Evolutionary conservation across 2,888 invertebrate genomes (phyloP), one percentile per base, ranked within the genome.

Genomic region (Baccha elongata): DNA sequence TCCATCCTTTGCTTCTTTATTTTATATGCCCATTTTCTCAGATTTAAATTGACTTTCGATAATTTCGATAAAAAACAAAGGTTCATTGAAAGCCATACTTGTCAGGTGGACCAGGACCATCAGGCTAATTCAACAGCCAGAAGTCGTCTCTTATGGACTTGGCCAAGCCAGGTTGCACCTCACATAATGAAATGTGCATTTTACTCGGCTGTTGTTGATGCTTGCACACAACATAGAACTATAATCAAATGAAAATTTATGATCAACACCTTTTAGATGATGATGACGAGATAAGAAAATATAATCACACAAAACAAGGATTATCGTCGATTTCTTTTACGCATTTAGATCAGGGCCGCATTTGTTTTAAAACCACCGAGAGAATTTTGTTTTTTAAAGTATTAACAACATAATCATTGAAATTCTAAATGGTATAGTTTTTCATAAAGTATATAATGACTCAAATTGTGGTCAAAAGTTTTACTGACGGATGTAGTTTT

Each of bases 211-310:
- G 64, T 21, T 48, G 32, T 48, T 78, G 68, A 40, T 60, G 72
- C 76, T 76, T 26, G 53, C 67, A 10, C 72, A 62, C 53, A 52
- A 60, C 58, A 50, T 35, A 37, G 26, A 64, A 40, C 88, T 87
- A 89, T 88, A 88, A 88, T 88, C 88, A 88, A 89, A 88, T 88
- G 88, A 88, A 87, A 89, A 89, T 89, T 89, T 89, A 89, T 89
- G 90, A 89, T 89, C 89, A 88, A 89, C 90, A 89, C 90, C 89
- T 89, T 88, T 87, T 86, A 87, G 87, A 85, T 85, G 83, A 75
- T 68, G 73, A 84, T 73, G 64, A 60, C 60, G 42, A 83, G 79
- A 84, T 81, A 81, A 79, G 75, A 65, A 71, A 71, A 69, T 67
- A 44, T 80, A 80, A 80, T 80, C 80, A 76, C 71, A 64, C 21